phyloP scores from a whole-genome alignment of 2,888 invertebrate species.

The Amiota mariae region DNA sequence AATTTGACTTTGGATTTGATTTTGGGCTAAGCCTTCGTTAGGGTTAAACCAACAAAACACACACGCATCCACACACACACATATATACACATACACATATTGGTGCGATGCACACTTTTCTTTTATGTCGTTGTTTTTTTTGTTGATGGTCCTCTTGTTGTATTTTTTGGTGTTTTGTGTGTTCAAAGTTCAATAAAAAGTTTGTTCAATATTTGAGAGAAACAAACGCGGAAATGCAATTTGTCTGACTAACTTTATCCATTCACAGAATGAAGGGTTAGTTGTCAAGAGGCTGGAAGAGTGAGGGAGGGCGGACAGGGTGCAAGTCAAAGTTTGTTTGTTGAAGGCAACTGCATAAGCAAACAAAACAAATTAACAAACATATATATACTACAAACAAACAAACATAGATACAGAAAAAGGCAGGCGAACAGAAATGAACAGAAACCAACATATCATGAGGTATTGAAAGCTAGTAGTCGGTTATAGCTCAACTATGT shows the following conservation, averaged over 20 bases:
- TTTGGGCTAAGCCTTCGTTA: too few relatives aligned
- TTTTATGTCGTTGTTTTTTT: constrained; percentile 38
- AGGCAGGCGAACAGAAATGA: background rate
- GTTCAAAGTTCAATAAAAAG: constrained; percentile 34
- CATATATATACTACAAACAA: constrained; percentile 43
- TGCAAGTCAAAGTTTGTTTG: too few relatives aligned
- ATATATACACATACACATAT: too few relatives aligned
- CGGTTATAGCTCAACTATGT: too few relatives aligned
- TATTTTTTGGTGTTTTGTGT: constrained; percentile 31
- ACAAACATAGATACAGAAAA: constrained; percentile 34
- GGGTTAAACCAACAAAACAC: too few relatives aligned
- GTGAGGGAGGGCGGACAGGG: constrained; percentile 33
- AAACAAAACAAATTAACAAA: constrained; percentile 25
- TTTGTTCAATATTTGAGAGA: constrained; percentile 55
- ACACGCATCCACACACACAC: too few relatives aligned
- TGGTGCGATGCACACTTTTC: too few relatives aligned
- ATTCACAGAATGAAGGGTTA: constrained; percentile 49
- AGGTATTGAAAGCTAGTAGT: too few relatives aligned
- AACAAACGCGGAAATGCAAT: constrained; percentile 57
- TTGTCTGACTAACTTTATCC: constrained; percentile 67
- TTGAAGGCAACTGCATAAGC: background rate
- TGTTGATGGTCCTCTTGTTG: constrained; percentile 17
- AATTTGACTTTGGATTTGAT: too few relatives aligned
- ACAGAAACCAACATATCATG: constrained; percentile 7
- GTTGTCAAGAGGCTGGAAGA: background rate